These are phyloP conservation scores for Drosophila nikananu DNA, from an alignment of 1,140 invertebrate genomes.

Conservation along the genomic window DNA sequence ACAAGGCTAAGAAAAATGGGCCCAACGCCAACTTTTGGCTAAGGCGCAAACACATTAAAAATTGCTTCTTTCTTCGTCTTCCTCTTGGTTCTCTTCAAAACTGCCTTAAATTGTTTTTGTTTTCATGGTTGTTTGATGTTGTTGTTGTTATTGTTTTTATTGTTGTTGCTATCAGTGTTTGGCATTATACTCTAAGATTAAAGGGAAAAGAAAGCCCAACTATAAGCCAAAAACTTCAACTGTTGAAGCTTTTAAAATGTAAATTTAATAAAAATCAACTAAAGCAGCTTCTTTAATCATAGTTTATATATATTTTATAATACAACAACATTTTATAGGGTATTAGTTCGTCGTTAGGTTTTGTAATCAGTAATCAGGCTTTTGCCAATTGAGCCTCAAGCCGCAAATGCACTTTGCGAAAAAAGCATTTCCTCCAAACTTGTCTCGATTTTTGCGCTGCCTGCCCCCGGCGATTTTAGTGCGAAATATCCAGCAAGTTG, in stretches of 20 bases:
- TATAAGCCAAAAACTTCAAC: too few species aligned
- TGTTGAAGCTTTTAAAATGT: too few species aligned
- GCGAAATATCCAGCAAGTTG: slow-evolving; percentile 56
- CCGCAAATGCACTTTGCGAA: slow-evolving; percentile 81
- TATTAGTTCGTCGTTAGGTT: slow-evolving; percentile 17
- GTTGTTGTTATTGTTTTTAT: slow-evolving; percentile 14
- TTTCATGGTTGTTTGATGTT: slow-evolving; percentile 6
- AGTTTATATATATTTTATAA: neutral
- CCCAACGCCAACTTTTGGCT: slow-evolving; percentile 81
- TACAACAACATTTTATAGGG: neutral
- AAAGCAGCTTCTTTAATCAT: too few species aligned
- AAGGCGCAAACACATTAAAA: slow-evolving; percentile 83
- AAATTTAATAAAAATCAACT: too few species aligned
- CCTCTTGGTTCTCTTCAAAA: slow-evolving; percentile 16
- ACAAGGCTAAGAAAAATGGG: slow-evolving; percentile 84
- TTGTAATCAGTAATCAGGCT: neutral
- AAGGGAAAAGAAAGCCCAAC: neutral
- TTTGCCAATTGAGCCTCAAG: slow-evolving; percentile 46
- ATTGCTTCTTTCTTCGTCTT: slow-evolving; percentile 55
- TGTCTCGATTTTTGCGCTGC: slow-evolving; percentile 72
- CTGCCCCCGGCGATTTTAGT: slow-evolving; percentile 69
- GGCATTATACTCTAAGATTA: slow-evolving; percentile 27
- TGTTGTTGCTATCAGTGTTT: slow-evolving; percentile 27
- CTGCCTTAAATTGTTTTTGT: slow-evolving; percentile 27
- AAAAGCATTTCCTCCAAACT: slow-evolving; percentile 80